These are phyloP conservation scores for Blastobasis lacticolella DNA, from an alignment of 2,888 invertebrate genomes.

Conservation along the genomic window DNA sequence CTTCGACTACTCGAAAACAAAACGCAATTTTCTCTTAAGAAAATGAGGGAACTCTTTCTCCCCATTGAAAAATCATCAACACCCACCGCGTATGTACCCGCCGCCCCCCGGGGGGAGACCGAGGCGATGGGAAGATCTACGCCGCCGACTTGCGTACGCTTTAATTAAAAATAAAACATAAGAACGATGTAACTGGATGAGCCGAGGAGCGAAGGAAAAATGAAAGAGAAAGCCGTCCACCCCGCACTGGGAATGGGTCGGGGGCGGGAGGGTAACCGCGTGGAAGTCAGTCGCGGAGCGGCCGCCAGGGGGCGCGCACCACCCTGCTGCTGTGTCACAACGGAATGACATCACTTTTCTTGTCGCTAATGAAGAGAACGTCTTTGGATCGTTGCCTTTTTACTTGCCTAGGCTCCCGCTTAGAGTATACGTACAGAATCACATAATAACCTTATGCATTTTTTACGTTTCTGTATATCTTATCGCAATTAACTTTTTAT, in stretches of 20 bases:
- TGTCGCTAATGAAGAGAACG: slow-evolving; percentile 72
- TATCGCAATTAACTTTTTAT: no score
- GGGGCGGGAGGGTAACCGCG: slow-evolving; percentile 45
- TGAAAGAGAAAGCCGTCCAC: slow-evolving; percentile 73
- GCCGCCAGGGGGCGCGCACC: slow-evolving; percentile 57
- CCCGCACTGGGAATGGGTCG: slow-evolving; percentile 39
- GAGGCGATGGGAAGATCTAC: slow-evolving; percentile 55
- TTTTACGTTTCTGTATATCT: no score
- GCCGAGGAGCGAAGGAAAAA: slow-evolving; percentile 75
- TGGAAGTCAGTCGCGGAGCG: slow-evolving; percentile 64
- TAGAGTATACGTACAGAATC: slow-evolving; percentile 29
- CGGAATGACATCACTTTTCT: slow-evolving; percentile 72
- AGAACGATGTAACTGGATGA: slow-evolving; percentile 76
- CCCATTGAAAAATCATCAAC: slow-evolving; percentile 75
- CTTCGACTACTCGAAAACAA: slow-evolving; percentile 75
- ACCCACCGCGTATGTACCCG: slow-evolving; percentile 69
- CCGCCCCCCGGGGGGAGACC: slow-evolving; percentile 38
- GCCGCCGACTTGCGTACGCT: slow-evolving; percentile 74
- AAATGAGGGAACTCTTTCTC: slow-evolving; percentile 75
- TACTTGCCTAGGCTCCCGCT: slow-evolving; percentile 37
- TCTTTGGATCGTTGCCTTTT: slow-evolving; percentile 57
- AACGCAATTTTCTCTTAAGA: slow-evolving; percentile 76
- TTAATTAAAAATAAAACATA: slow-evolving; percentile 76
- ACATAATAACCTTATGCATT: neutral
- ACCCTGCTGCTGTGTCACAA: slow-evolving; percentile 64